A percentile compares a stretch with the other conserved stretches of the same genome.
Conservation (phyloP, 1,140 invertebrate species). For the Drosophila nigromelanica region DNA sequence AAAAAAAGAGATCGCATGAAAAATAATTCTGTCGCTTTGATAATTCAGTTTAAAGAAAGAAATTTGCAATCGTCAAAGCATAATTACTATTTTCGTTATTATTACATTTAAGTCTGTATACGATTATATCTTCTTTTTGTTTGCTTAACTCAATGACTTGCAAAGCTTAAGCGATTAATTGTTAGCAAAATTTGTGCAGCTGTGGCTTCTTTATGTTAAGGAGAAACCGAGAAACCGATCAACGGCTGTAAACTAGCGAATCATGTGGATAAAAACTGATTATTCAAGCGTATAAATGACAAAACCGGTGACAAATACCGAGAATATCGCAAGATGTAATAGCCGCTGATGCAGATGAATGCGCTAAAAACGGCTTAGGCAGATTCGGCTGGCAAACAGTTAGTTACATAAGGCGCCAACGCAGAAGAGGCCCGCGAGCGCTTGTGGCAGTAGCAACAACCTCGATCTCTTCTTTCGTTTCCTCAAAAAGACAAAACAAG, state of each 20-base stretch:
- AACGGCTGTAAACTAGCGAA: conserved; percentile 25
- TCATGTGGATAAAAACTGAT: conserved; percentile 43
- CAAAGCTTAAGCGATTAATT: conserved; percentile 27
- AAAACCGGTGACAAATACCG: conserved; percentile 40
- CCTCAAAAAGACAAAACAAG: conserved; percentile 70
- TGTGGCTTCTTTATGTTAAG: conserved; percentile 26
- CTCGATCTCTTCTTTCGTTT: conserved; percentile 67
- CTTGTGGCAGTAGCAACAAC: conserved; percentile 48
- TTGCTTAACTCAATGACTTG: not conserved
- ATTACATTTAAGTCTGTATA: not conserved
- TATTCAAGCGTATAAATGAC: conserved; percentile 69
- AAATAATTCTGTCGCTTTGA: no score
- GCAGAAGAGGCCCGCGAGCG: conserved; percentile 56
- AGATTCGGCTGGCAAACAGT: conserved; percentile 36
- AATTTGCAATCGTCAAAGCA: no score
- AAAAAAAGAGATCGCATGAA: no score
- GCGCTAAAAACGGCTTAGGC: conserved; percentile 30
- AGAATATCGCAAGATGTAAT: conserved; percentile 61
- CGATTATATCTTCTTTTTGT: conserved; percentile 5
- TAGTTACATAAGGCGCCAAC: conserved; percentile 73
- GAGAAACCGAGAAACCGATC: conserved; percentile 7
- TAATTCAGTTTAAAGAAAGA: no score
- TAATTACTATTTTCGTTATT: not conserved
- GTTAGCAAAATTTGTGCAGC: conserved; percentile 20
- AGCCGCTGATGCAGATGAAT: conserved; percentile 69